Evolutionary conservation across 2,113 vertebrate species (phyloP).

Genomic region (Siniperca chuatsi): DNA sequence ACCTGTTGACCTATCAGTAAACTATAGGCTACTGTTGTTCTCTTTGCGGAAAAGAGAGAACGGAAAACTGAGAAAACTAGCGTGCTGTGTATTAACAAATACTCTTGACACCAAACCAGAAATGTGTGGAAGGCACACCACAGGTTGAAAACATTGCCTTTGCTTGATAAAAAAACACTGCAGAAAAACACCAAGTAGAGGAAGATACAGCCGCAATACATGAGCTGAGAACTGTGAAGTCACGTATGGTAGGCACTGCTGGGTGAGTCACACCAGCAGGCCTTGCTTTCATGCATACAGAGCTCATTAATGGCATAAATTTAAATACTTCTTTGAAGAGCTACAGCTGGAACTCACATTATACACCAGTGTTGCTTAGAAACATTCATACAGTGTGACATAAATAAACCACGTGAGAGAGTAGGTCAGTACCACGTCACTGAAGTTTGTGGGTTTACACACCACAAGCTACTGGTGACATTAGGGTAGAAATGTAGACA

Average conservation of each 20-base stretch:
- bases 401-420: background rate
- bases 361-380: background rate
- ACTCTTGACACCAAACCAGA: too few relatives aligned
- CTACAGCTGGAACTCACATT: background rate
- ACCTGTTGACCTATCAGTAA: too few relatives aligned
- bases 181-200: slow-evolving; percentile 15
- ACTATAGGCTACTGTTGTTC: too few relatives aligned
- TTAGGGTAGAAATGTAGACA: background rate
- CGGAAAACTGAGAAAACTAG: too few relatives aligned
- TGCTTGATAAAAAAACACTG: slow-evolving; percentile 20
- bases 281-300: slow-evolving; percentile 37
- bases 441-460: background rate
- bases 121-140: too few relatives aligned
- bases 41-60: too few relatives aligned
- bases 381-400: slow-evolving; percentile 16
- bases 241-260: slow-evolving; percentile 25
- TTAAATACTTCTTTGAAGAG: slow-evolving; percentile 38
- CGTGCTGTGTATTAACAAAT: too few relatives aligned
- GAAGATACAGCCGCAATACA: slow-evolving; percentile 7
- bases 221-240: slow-evolving; percentile 11
- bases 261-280: slow-evolving; percentile 46
- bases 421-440: background rate
- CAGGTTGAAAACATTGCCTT: background rate
- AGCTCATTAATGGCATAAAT: slow-evolving; percentile 49
- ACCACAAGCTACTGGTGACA: background rate